These are phyloP conservation scores for Agonopterix subpropinquella DNA, from an alignment of 2,888 invertebrate genomes.

Conservation along the genomic window DNA sequence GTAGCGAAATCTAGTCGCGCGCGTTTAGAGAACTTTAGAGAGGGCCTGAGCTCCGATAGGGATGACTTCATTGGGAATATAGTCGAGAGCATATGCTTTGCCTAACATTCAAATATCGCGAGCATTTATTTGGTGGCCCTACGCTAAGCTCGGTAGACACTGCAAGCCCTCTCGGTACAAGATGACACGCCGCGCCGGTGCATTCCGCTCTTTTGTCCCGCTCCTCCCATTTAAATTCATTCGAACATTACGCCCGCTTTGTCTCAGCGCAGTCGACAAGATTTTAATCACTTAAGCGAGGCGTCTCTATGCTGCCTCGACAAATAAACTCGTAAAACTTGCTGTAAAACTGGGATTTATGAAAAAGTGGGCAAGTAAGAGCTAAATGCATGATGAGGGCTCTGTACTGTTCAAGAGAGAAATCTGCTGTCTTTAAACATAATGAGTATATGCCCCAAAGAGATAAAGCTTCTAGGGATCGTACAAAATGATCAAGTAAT, in stretches of 20 bases:
- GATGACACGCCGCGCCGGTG: conserved; percentile 29
- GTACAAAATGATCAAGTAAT: too few species aligned
- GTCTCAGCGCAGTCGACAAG: conserved; percentile 47
- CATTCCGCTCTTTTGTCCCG: conserved; percentile 41
- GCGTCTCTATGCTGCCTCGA: conserved; percentile 30
- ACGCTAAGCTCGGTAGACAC: neutral
- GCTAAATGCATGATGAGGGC: too few species aligned
- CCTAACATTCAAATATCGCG: neutral
- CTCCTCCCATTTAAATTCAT: conserved; percentile 64
- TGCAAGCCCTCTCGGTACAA: conserved; percentile 32
- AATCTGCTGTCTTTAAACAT: too few species aligned
- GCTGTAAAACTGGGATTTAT: conserved; percentile 2
- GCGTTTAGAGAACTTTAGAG: too few species aligned
- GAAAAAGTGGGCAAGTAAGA: neutral
- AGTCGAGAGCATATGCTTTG: too few species aligned
- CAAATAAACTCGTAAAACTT: conserved; percentile 11
- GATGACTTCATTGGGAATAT: too few species aligned
- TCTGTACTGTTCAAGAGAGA: too few species aligned
- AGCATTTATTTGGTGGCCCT: neutral
- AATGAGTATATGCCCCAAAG: too few species aligned
- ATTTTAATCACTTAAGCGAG: conserved; percentile 67
- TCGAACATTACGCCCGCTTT: conserved; percentile 54
- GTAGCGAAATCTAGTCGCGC: too few species aligned
- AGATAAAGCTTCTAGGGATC: too few species aligned
- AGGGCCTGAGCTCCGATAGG: too few species aligned